These are phyloP conservation scores for Rugalucina vietnamica DNA, from an alignment of 2,888 invertebrate genomes.

Conservation along the genomic window DNA sequence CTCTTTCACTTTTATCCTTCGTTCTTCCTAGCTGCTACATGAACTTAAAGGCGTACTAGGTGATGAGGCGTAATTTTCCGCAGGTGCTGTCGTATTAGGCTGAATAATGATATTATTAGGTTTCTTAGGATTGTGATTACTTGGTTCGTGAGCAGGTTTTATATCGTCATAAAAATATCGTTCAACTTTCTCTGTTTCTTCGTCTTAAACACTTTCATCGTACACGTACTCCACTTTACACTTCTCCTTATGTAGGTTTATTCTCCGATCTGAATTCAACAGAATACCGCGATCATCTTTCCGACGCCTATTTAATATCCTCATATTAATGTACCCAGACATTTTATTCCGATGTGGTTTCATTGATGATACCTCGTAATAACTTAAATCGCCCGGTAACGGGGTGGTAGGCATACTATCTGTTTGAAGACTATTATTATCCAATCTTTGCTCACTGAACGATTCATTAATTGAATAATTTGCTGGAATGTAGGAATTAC, in stretches of 20 bases:
- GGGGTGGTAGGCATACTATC: constrained; percentile 21
- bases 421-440: constrained; percentile 40
- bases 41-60: constrained; percentile 62
- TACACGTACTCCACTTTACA: constrained; percentile 80
- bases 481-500: constrained; percentile 49
- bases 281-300: neutral
- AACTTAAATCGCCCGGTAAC: constrained; percentile 29
- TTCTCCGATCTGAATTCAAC: neutral
- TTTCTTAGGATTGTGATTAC: constrained; percentile 13
- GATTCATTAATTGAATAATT: constrained; percentile 52
- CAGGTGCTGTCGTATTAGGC: constrained; percentile 28
- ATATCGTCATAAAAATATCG: constrained; percentile 77
- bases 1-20: constrained; percentile 47
- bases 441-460: constrained; percentile 51
- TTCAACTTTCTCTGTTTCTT: constrained; percentile 80
- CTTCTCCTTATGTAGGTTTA: constrained; percentile 13
- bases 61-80: constrained; percentile 55
- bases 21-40: constrained; percentile 61
- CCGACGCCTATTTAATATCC: neutral
- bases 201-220: constrained; percentile 80
- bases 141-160: constrained; percentile 16
- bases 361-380: constrained; percentile 36
- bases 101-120: constrained; percentile 45
- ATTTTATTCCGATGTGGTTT: constrained; percentile 7
- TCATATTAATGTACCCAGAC: constrained; percentile 21